A percentile compares a stretch with the other conserved stretches of the same genome.
These are phyloP conservation scores for Cenopis cana DNA, from an alignment of 2,888 invertebrate genomes.

Conservation along the genomic window DNA sequence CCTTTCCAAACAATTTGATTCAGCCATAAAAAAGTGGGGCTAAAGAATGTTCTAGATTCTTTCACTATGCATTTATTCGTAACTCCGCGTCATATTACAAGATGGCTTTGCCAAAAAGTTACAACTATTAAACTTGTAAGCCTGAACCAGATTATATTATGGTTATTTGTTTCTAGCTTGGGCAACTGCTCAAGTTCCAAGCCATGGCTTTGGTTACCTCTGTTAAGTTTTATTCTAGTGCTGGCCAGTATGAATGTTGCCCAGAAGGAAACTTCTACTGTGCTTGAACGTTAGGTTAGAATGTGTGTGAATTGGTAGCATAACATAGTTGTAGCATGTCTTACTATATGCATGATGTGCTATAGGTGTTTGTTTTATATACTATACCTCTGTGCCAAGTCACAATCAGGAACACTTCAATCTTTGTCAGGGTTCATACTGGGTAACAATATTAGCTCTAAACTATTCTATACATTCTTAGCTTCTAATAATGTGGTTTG, in stretches of 20 bases:
- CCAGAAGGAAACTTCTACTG: constrained; percentile 8
- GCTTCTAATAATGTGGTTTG: neutral
- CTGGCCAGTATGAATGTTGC: neutral
- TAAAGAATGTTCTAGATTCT: constrained; percentile 72
- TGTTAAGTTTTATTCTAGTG: neutral
- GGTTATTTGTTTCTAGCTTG: neutral
- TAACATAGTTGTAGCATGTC: constrained; percentile 26
- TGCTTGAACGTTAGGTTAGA: constrained; percentile 28
- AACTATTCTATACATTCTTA: neutral
- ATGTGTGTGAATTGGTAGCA: constrained; percentile 31
- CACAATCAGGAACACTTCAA: neutral
- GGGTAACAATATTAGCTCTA: neutral
- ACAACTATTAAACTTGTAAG: neutral
- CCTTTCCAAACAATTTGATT: constrained; percentile 10
- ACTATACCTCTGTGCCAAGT: neutral
- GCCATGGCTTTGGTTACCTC: neutral
- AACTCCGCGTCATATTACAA: constrained; percentile 23
- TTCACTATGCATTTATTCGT: constrained; percentile 28
- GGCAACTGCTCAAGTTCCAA: neutral
- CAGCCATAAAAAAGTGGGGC: constrained; percentile 41
- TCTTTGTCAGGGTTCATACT: neutral
- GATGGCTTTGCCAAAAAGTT: constrained; percentile 9
- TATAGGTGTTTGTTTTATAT: constrained; percentile 2
- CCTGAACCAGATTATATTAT: constrained; percentile 1
- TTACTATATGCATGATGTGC: constrained; percentile 38